Evolutionary conservation across 1,140 invertebrate species (phyloP).

Genomic region (Telenomus remus): DNA sequence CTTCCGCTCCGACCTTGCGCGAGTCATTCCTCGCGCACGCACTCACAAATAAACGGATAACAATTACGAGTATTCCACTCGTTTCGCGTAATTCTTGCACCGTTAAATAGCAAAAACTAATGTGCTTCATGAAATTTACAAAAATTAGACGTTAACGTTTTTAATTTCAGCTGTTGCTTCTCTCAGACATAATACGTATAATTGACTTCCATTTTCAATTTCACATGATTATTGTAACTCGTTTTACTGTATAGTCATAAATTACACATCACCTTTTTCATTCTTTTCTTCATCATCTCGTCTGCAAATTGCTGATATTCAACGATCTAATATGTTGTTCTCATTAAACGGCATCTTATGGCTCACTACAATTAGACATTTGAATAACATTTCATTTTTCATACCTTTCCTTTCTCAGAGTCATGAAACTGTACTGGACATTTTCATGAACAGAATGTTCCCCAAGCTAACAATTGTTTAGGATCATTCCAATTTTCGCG

Average conservation of each 20-base stretch:
- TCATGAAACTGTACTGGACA: too few species aligned
- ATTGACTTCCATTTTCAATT: constrained; percentile 21
- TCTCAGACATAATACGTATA: constrained; percentile 18
- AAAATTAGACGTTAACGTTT: constrained; percentile 33
- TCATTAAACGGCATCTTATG: too few species aligned
- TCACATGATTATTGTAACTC: constrained; percentile 5
- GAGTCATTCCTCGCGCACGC: constrained; percentile 49
- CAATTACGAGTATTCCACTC: constrained; percentile 46
- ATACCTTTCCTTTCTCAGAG: too few species aligned
- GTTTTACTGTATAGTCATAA: not conserved
- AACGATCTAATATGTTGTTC: too few species aligned
- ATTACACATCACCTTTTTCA: not conserved
- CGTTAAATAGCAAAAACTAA: constrained; percentile 51
- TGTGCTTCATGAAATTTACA: constrained; percentile 35
- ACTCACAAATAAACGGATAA: constrained; percentile 54
- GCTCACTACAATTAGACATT: too few species aligned
- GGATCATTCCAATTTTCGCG: too few species aligned
- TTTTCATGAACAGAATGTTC: too few species aligned
- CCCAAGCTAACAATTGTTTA: too few species aligned
- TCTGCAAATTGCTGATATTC: too few species aligned
- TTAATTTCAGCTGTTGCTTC: constrained; percentile 14
- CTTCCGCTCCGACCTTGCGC: constrained; percentile 54
- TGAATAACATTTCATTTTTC: too few species aligned
- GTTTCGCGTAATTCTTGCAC: constrained; percentile 44
- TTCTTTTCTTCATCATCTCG: too few species aligned